phyloP scores from a whole-genome alignment of 1,140 invertebrate species.

The Archivesica marissinica region DNA sequence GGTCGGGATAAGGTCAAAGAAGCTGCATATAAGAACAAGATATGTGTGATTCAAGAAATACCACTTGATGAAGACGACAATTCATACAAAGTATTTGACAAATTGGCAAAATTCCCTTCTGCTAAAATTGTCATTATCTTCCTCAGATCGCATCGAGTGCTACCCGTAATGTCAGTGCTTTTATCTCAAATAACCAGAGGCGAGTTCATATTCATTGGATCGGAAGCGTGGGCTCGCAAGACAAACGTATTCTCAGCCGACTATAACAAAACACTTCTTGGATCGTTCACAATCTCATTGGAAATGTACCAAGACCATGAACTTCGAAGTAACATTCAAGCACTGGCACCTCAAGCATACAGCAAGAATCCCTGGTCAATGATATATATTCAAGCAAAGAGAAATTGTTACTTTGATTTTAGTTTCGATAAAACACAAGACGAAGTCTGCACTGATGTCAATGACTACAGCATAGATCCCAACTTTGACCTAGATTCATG shows the following conservation, averaged over 20 bases:
- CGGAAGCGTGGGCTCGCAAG: conserved; percentile 63
- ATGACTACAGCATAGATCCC: background rate
- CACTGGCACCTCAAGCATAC: background rate
- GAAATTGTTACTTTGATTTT: conserved; percentile 31
- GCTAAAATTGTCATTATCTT: conserved; percentile 58
- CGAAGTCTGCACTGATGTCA: background rate
- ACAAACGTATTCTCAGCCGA: conserved; percentile 11
- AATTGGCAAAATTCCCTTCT: background rate
- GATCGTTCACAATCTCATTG: conserved; percentile 57
- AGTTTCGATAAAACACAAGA: conserved; percentile 23
- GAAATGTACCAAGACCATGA: conserved; percentile 38
- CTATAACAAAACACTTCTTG: conserved; percentile 16
- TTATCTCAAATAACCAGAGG: conserved; percentile 27
- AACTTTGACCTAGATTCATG: conserved; percentile 6
- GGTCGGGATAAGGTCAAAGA: conserved; percentile 44
- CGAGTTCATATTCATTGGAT: conserved; percentile 68
- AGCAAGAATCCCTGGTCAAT: conserved; percentile 29
- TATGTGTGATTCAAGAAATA: conserved; percentile 69
- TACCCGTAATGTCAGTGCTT: conserved; percentile 1
- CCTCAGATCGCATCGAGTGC: background rate
- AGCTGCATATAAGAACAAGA: conserved; percentile 9
- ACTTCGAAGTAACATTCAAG: background rate
- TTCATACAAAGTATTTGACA: conserved; percentile 23
- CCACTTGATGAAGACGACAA: background rate
- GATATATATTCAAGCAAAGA: conserved; percentile 25